Evolutionary conservation across 2,888 invertebrate genomes (phyloP).

Genomic region (Lymantria monacha): DNA sequence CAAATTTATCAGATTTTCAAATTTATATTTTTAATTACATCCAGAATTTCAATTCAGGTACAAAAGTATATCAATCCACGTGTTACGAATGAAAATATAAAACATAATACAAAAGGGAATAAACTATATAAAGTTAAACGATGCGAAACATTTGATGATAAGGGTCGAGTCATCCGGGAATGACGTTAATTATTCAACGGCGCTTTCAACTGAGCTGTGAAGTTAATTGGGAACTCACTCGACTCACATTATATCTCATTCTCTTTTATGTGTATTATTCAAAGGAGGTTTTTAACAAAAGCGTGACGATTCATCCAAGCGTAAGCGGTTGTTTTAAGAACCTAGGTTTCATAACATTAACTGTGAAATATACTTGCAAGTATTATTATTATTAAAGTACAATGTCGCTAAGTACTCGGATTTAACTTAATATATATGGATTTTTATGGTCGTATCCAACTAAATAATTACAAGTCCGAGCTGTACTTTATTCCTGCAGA

Average conservation of each 20-base stretch:
- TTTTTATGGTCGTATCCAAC: too few relatives aligned
- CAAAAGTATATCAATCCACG: not conserved
- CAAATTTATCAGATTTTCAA: too few relatives aligned
- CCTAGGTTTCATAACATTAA: too few relatives aligned
- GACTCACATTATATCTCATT: slow-evolving; percentile 25
- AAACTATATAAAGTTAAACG: not conserved
- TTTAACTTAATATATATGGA: too few relatives aligned
- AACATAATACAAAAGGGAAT: not conserved
- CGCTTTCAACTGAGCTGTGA: slow-evolving; percentile 57
- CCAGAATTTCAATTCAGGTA: too few relatives aligned
- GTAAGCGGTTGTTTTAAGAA: not conserved
- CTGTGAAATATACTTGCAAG: too few relatives aligned
- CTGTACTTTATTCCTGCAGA: too few relatives aligned
- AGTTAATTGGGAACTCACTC: slow-evolving; percentile 63
- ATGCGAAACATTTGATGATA: not conserved
- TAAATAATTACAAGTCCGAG: too few relatives aligned
- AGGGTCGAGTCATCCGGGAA: not conserved
- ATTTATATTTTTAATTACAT: too few relatives aligned
- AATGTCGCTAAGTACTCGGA: too few relatives aligned
- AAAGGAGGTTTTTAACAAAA: not conserved
- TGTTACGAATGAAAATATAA: not conserved
- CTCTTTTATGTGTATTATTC: not conserved
- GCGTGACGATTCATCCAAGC: not conserved
- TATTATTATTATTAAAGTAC: too few relatives aligned
- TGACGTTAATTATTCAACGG: slow-evolving; percentile 24